Base-by-base conservation (phyloP, 1,140 invertebrate genomes). In the Lucilia sericata region DNA sequence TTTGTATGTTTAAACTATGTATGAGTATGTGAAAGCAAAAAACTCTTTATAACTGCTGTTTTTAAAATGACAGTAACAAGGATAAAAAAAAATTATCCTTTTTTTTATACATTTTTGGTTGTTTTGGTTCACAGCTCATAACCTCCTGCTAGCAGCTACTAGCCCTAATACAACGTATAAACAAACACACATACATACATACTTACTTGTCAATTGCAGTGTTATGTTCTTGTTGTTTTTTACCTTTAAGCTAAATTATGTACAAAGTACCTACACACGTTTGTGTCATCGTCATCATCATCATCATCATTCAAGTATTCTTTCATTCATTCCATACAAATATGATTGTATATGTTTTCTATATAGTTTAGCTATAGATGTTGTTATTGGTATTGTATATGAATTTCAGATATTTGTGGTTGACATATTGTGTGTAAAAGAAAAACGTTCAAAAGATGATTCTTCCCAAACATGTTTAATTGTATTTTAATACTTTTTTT, bases 31-130 rank as follows among this genome's bases (percentile, higher is more conserved):
- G 19, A 19, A n/a, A n/a, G n/a, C n/a, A n/a, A 55, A 55, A 14
- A 55, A 12, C 17, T n/a, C 51, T 55, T n/a, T 25, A 49, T 49
- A 80, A 49, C n/a, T 76, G 74, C 74, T 76, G 47, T 21, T 19
- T 76, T 80, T 80, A n/a, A 80, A 80, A 80, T 80, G 76, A 80
- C 76, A 80, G n/a, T 17, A 49, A 80, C 42, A 42, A 42, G 42
- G 5, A 42, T 10, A 7, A 42, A 42, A 42, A 10, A 7, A 2
- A 7, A 19, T 80, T 42, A 80, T 80, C 34, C 76, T 80, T 80
- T 47, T 74, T 74, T 74, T 76, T 36, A 30, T 30, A 30, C 1
- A 30, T 30, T 49, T 34, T 17, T 47, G 42, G 17, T 78, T 47
- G 34, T 14, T 47, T 78, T 47, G 36, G 36, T 80, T 49, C 47